Base-by-base conservation (phyloP, 1,140 invertebrate species). In the Lordiphosa clarofinis region DNA sequence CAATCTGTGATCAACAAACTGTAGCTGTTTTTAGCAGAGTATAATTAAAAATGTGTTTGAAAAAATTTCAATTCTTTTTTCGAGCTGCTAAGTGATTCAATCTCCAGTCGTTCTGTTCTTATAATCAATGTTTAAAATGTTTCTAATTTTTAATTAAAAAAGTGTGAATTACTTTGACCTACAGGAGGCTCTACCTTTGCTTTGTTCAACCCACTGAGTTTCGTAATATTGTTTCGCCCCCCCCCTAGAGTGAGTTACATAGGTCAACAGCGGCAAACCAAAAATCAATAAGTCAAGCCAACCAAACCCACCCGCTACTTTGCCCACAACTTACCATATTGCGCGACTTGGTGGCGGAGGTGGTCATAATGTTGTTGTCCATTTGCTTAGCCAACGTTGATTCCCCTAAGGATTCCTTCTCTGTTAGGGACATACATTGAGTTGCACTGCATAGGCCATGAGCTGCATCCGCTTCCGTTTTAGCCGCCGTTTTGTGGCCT, bases 281-380 rank as follows among this genome's bases (percentile, higher is more conserved):
- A 75, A 82, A 82, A 82, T 82, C 76, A 81, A 82, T 82, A 78
- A 39, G 24, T 39, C 50, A 78, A 39, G 24, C 43, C 50, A 50
- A 10, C 1, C 49, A 11, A 13, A 0, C 5, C 11, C 5, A 50
- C 48, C 56, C 48, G 31, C 21, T 24, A 24, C 19, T 5, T 4
- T 24, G 21, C 21, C 21, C 40, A 59, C 24, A 69, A 67, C 78
- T 84, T 43, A 84, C 78, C 78, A 84, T 73, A 78, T 84, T 84
- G 50, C 78, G 78, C 58, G 78, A 55, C 56, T 78, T 84, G 28
- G 5, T 31, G 2, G 6, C 28, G 39, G 66, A 66, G 55, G 50
- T 63, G 39, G 62, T 66, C 58, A 76, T 73, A 12, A 55, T 58
- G 13, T 38, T 35, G 50, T 38, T 39, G 5, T 46, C 37, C 55